Evolutionary conservation across 2,113 vertebrate species (phyloP).

Genomic region (Semicossyphus pulcher): DNA sequence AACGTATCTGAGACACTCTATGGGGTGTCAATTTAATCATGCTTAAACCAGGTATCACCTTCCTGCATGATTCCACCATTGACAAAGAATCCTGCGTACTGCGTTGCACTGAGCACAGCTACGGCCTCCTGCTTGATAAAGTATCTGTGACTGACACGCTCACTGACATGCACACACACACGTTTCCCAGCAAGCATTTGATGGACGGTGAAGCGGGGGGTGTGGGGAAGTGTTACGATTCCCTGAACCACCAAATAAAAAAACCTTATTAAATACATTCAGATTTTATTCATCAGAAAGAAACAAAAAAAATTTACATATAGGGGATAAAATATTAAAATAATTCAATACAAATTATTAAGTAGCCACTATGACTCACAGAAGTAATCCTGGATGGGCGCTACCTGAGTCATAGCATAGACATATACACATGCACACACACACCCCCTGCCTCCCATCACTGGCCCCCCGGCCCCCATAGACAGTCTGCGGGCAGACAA

Average conservation of each 20-base stretch:
- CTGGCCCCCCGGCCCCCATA: conserved; percentile 68
- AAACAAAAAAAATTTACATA: not conserved
- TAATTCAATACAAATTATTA: not conserved
- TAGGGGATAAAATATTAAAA: not conserved
- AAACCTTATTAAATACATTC: not conserved
- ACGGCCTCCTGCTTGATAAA: conserved; percentile 61
- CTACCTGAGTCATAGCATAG: conserved; percentile 52
- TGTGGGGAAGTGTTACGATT: too few relatives aligned
- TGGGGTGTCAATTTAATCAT: conserved; percentile 86
- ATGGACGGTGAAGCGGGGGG: not conserved
- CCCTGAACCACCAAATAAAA: not conserved
- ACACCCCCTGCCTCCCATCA: conserved; percentile 27
- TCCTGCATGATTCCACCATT: conserved; percentile 77
- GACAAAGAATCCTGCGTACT: conserved; percentile 76
- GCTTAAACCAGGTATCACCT: conserved; percentile 81
- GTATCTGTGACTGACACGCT: conserved; percentile 68
- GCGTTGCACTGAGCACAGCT: conserved; percentile 54
- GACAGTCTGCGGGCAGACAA: conserved; percentile 82
- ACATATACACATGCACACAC: not conserved
- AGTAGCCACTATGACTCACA: conserved; percentile 66
- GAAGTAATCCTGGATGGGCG: conserved; percentile 7
- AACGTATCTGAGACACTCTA: conserved; percentile 81
- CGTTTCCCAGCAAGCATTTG: conserved; percentile 28
- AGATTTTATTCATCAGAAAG: not conserved
- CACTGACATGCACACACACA: conserved; percentile 29